Evolutionary conservation across 1,140 invertebrate genomes (phyloP).

Genomic region (Gryllus bimaculatus): DNA sequence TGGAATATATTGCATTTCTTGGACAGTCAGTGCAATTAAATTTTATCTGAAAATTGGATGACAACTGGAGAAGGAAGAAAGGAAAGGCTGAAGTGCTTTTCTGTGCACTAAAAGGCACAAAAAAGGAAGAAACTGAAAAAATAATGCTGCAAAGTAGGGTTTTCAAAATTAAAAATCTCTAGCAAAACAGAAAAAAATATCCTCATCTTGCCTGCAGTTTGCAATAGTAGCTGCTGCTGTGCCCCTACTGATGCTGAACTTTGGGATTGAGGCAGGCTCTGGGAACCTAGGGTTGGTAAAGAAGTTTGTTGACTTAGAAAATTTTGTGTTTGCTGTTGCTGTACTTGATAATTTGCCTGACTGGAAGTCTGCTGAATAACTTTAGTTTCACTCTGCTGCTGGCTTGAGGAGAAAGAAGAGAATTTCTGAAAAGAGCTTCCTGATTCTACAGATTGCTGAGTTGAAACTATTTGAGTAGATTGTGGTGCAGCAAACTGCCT

Average conservation of each 20-base stretch:
- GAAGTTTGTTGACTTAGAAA: neutral
- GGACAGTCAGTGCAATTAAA: no score
- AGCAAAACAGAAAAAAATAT: slow-evolving; percentile 9
- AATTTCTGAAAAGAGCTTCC: slow-evolving; percentile 10
- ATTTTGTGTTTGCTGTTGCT: neutral
- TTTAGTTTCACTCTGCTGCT: slow-evolving; percentile 1
- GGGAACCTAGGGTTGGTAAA: slow-evolving; percentile 6
- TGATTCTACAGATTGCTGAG: neutral
- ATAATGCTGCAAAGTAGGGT: no score
- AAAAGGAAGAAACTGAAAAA: no score
- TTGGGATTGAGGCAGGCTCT: neutral
- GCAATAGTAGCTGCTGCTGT: slow-evolving; percentile 18
- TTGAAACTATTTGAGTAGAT: neutral
- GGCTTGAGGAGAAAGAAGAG: slow-evolving; percentile 10
- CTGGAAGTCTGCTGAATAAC: neutral
- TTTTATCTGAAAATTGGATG: no score
- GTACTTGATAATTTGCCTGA: neutral
- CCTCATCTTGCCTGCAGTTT: slow-evolving; percentile 20
- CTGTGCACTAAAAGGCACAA: no score
- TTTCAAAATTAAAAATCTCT: no score
- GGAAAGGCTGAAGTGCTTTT: no score
- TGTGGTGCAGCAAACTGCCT: slow-evolving; percentile 17
- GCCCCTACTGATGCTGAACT: slow-evolving; percentile 9
- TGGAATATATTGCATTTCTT: no score
- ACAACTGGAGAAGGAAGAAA: no score